Evolutionary conservation across 2,888 invertebrate species (phyloP).

Genomic region (Furcula furcula): DNA sequence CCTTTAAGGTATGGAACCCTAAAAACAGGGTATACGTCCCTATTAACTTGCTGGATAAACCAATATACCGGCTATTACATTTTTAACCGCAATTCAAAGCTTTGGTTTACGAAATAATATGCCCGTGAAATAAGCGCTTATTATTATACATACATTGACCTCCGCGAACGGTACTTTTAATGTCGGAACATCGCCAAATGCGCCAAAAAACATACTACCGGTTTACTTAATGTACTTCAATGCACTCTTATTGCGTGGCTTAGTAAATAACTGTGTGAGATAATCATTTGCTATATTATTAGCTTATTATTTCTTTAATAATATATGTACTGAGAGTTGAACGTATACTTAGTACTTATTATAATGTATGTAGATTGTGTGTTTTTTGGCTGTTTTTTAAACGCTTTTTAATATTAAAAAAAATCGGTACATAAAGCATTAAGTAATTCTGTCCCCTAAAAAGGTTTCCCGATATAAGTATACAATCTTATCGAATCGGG

Average conservation of each 20-base stretch:
- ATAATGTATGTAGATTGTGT: too few species aligned
- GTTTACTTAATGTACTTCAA: background rate
- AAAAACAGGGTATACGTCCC: too few species aligned
- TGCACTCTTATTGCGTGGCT: background rate
- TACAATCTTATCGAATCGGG: too few species aligned
- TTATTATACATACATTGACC: conserved; percentile 1
- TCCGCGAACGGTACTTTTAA: conserved; percentile 1
- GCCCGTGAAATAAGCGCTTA: background rate
- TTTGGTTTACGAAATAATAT: background rate
- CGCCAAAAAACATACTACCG: background rate
- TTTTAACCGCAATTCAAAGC: background rate
- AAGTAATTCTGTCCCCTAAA: too few species aligned
- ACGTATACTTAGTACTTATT: background rate
- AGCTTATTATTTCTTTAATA: background rate
- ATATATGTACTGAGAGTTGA: background rate
- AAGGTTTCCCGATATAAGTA: too few species aligned
- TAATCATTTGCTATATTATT: background rate
- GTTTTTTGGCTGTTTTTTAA: too few species aligned
- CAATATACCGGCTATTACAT: too few species aligned
- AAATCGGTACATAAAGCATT: too few species aligned
- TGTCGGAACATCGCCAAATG: conserved; percentile 1
- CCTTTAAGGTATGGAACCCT: too few species aligned
- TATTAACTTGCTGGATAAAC: too few species aligned
- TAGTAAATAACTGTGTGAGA: background rate
- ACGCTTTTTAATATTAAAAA: too few species aligned